These are phyloP conservation scores for Agrochola macilenta DNA, from an alignment of 2,888 invertebrate species.

Conservation along the genomic window DNA sequence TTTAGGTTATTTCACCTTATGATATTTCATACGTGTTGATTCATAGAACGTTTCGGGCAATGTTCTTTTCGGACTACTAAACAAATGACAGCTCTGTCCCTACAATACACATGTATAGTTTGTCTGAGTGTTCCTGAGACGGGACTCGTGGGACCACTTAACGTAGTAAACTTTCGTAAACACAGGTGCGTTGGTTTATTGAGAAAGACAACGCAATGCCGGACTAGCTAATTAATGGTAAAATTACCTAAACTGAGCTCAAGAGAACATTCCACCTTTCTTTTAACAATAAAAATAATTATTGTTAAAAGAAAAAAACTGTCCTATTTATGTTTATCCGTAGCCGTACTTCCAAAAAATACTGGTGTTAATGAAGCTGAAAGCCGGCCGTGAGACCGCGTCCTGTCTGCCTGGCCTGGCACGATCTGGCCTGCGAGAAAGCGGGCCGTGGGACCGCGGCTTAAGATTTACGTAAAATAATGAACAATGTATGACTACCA, in stretches of 20 bases:
- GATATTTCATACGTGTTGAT: background rate
- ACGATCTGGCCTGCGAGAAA: too few species aligned
- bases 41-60: background rate
- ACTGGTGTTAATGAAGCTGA: too few species aligned
- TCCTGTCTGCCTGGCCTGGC: too few species aligned
- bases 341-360: too few species aligned
- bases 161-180: slow-evolving; percentile 8
- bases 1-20: background rate
- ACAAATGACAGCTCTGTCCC: background rate
- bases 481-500: too few species aligned
- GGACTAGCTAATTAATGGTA: slow-evolving; percentile 5
- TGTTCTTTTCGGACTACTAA: background rate
- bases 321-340: too few species aligned
- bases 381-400: too few species aligned
- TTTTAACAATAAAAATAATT: background rate
- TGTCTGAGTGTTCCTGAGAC: background rate
- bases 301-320: background rate
- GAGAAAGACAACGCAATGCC: slow-evolving; percentile 3
- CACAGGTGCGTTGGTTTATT: slow-evolving; percentile 24
- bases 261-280: background rate
- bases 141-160: slow-evolving; percentile 5
- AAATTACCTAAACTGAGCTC: slow-evolving; percentile 2
- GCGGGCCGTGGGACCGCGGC: too few species aligned
- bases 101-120: background rate
- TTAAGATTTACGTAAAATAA: too few species aligned